Conservation (phyloP, 2,888 invertebrate species). For the Eilema sororculum region DNA sequence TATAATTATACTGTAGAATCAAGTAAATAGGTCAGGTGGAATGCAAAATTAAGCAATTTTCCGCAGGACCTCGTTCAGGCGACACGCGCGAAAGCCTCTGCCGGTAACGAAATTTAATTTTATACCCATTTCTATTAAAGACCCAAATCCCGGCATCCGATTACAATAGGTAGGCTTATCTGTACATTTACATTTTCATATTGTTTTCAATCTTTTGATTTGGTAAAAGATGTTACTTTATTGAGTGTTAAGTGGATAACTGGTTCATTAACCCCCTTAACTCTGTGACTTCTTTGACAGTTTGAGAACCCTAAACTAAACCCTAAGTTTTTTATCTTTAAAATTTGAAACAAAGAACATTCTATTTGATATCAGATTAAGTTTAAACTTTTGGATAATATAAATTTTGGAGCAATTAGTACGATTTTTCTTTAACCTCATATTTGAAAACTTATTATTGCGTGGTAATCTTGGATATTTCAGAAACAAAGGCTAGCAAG, state of each 20-base stretch:
- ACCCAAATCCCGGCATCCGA: constrained; percentile 46
- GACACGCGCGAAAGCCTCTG: constrained; percentile 32
- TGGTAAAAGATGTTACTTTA: not conserved
- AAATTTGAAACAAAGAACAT: no score
- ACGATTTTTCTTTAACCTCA: no score
- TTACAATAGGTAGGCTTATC: constrained; percentile 36
- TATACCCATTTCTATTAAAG: constrained; percentile 56
- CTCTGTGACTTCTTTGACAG: no score
- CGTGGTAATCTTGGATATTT: no score
- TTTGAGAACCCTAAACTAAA: no score
- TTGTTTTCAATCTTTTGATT: not conserved
- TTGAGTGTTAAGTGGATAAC: not conserved
- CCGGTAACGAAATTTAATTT: constrained; percentile 50
- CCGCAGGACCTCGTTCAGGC: constrained; percentile 36
- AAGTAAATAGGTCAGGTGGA: constrained; percentile 51
- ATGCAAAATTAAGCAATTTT: constrained; percentile 60
- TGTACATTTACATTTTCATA: constrained; percentile 3
- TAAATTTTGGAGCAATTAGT: no score
- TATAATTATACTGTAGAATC: constrained; percentile 68
- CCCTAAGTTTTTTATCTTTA: no score
- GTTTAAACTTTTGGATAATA: no score
- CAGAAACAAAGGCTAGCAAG: no score
- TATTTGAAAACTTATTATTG: no score
- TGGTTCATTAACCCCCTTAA: not conserved
- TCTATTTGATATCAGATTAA: no score